Base-by-base conservation (phyloP, 2,797 vertebrate species). In the Enteromius afrohamiltoni region DNA sequence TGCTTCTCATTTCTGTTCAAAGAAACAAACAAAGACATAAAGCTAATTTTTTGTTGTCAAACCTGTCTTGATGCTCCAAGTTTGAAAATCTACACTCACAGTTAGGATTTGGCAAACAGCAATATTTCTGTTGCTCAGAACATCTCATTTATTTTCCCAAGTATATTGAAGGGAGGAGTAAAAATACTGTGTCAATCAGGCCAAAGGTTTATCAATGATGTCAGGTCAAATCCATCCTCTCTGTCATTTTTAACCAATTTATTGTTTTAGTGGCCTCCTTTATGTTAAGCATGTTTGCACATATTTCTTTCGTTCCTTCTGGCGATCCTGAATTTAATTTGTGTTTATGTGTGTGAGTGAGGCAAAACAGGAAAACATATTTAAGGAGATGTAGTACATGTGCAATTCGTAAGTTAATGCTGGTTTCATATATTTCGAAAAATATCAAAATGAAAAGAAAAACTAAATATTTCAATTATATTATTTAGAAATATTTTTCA, bases 181-280 rank as follows among this genome's bases (percentile, higher is more conserved):
- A 79, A 73, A 85, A 87, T 77, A 83, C 42, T 80, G 53, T 40
- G 83, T 89, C 84, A 90, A 91, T 78, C 87, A 91, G 76, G 83
- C 62, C 84, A 79, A 76, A 55, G 84, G 86, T 62, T 82, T 73
- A 80, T 70, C 74, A 67, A 76, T 85, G 83, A 86, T 86, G 85
- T 85, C 77, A 88, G 87, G 67, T 42, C 78, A 87, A 84, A 89
- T 86, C 79, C 83, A 89, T 64, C 62, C 65, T 42, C 9, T 79
- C 71, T 86, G 75, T 60, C 71, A 62, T 16, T n/a, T 55, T 78
- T 77, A 83, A 77, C 70, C 84, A 40, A 80, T 87, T 86, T 83
- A 83, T 78, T 85, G 49, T 83, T 76, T 45, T 40, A 55, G 68
- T 70, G 21, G 51, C 31, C 45, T 69, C 42, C 85, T 86, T 88